These are phyloP conservation scores for Chaetodon trifasciatus DNA, from an alignment of 2,797 vertebrate species.

Conservation along the genomic window DNA sequence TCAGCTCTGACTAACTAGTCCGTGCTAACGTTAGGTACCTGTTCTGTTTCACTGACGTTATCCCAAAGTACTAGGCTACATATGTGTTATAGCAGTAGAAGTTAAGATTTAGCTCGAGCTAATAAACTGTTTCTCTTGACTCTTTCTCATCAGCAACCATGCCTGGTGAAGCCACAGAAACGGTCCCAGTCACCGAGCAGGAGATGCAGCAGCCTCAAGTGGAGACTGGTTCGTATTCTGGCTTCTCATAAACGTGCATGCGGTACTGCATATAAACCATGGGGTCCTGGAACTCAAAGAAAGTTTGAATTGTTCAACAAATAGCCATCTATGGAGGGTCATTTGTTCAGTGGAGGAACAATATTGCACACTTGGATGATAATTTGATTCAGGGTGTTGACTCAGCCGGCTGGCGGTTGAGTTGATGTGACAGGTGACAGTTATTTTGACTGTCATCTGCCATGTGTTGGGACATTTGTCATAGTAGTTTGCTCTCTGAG, in stretches of 20 bases:
- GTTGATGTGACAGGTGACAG: conserved; percentile 59
- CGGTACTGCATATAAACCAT: conserved; percentile 21
- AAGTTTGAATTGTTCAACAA: background rate
- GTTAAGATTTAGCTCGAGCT: background rate
- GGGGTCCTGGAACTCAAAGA: conserved; percentile 78
- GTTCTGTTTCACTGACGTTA: background rate
- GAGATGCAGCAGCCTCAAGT: conserved; percentile 98
- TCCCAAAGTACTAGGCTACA: fast-evolving
- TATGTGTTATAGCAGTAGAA: fast-evolving
- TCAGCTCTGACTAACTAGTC: background rate
- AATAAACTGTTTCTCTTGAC: background rate
- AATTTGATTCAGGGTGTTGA: conserved; percentile 1
- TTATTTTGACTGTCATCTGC: conserved; percentile 43
- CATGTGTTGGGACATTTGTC: conserved; percentile 35
- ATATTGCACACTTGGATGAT: background rate
- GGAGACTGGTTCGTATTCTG: conserved; percentile 92
- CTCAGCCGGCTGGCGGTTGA: conserved; percentile 38
- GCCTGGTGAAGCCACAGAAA: conserved; percentile 99
- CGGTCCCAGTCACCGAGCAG: conserved; percentile 97
- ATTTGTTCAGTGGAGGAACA: conserved; percentile 1
- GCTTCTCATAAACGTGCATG: conserved; percentile 53
- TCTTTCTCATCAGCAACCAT: conserved; percentile 86
- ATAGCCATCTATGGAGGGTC: background rate
- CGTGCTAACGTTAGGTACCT: fast-evolving
- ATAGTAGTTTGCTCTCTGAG: background rate